Base-by-base conservation (phyloP, 1,140 invertebrate genomes). In the Papilio helenus region DNA sequence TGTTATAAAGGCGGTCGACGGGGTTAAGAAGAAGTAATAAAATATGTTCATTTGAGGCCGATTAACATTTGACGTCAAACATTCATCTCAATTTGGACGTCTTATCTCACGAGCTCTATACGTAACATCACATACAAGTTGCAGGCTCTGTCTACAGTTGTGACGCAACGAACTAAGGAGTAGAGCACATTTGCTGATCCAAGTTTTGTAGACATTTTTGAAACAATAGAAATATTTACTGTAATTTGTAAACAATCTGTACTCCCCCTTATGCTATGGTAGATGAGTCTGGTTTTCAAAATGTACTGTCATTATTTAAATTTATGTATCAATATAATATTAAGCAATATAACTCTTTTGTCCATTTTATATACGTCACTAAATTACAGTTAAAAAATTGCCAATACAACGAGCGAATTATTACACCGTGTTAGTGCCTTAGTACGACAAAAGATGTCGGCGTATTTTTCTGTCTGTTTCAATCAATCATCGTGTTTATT, bases 61-160 rank as follows among this genome's bases (percentile, higher is more conserved):
- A 23, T 74, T 51, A 49, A 74, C 72, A 29, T 74, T 74, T 74
- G 39, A 49, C 72, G 44, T 23, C 20, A 49, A 74, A 49, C 72
- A 74, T 74, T 74, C 39, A 74, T 74, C 72, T 74, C 44, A 74
- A 74, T 74, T 74, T 74, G 42, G 20, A 74, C 23, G 72, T 49
- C 72, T 73, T 74, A 74, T 74, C n/a, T 72, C 72, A 46, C 72
- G 44, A 74, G 44, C 12, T 74, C 44, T 23, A 74, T 51, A 74
- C 72, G 72, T 74, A 74, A 74, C 44, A 46, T 74, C 44, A 16
- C 4, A 46, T 1, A 42, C 3, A 46, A 12, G 44, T 2, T 74
- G 44, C 39, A 44, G 29, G 1, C 44, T 74, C 44, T 74, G 44
- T 51, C 72, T 74, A 42, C 72, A 73, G n/a, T 73, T 73, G 42